A percentile compares a stretch with the other conserved stretches of the same genome.
phyloP scores from a whole-genome alignment of 2,113 vertebrate species.

The Nesoenas mayeri region DNA sequence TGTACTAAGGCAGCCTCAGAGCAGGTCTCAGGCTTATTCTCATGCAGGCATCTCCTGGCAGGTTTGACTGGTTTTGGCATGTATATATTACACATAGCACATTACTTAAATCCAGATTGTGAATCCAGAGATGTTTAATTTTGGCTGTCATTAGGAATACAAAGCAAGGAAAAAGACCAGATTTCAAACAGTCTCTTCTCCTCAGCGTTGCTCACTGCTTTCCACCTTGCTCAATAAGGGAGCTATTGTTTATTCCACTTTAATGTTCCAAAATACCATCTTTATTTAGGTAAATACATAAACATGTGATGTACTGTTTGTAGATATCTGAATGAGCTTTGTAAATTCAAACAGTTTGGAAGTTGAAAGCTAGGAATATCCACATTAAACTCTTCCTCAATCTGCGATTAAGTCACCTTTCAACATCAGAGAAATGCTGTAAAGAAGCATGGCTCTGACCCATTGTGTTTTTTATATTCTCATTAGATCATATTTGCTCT shows the following conservation, averaged over 20 bases:
- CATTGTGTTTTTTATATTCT: background rate
- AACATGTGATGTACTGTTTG: background rate
- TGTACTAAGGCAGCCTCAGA: background rate
- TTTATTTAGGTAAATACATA: background rate
- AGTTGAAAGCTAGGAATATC: background rate
- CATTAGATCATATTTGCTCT: background rate
- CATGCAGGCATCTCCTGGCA: background rate
- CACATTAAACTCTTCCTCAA: background rate
- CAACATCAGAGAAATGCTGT: background rate
- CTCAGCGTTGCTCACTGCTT: background rate
- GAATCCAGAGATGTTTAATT: background rate
- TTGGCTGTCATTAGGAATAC: background rate
- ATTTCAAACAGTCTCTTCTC: background rate
- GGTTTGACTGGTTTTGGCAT: background rate
- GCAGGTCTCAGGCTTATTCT: background rate
- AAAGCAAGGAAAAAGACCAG: background rate
- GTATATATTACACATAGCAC: background rate
- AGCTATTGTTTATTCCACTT: background rate
- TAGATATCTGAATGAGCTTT: background rate
- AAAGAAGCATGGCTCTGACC: background rate
- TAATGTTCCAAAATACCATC: background rate
- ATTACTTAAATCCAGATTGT: background rate
- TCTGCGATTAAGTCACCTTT: background rate
- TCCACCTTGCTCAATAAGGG: background rate
- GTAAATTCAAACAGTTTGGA: background rate